Evolutionary conservation across 2,888 invertebrate genomes (phyloP).

Genomic region (Tyria jacobaeae): DNA sequence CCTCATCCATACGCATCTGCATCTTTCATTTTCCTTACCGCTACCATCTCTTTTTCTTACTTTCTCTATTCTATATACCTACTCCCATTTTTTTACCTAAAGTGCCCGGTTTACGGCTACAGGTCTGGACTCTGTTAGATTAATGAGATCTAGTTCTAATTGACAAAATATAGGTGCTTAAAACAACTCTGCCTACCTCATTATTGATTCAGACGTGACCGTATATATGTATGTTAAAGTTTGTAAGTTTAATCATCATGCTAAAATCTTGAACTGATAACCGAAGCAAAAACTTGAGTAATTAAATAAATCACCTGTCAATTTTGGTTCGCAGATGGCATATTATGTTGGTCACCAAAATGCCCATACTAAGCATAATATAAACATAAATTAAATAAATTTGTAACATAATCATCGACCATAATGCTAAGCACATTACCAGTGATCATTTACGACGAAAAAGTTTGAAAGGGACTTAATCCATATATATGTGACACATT

Average conservation of each 20-base stretch:
- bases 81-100: too few relatives aligned
- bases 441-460: slow-evolving; percentile 4
- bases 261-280: neutral
- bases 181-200: too few relatives aligned
- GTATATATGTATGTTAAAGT: too few relatives aligned
- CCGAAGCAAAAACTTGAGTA: neutral
- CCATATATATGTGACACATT: neutral
- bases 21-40: too few relatives aligned
- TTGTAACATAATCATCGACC: slow-evolving; percentile 1
- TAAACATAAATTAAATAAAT: neutral
- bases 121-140: too few relatives aligned
- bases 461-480: slow-evolving; percentile 2
- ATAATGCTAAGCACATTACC: neutral
- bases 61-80: too few relatives aligned
- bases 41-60: too few relatives aligned
- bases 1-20: too few relatives aligned
- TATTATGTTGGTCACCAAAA: neutral
- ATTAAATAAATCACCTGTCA: neutral
- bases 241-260: neutral
- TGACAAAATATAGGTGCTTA: too few relatives aligned
- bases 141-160: too few relatives aligned
- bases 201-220: too few relatives aligned
- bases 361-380: neutral
- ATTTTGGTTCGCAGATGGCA: neutral
- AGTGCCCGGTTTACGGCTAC: too few relatives aligned